These are phyloP conservation scores for Tachina grossa DNA, from an alignment of 2,888 invertebrate genomes.

Conservation along the genomic window DNA sequence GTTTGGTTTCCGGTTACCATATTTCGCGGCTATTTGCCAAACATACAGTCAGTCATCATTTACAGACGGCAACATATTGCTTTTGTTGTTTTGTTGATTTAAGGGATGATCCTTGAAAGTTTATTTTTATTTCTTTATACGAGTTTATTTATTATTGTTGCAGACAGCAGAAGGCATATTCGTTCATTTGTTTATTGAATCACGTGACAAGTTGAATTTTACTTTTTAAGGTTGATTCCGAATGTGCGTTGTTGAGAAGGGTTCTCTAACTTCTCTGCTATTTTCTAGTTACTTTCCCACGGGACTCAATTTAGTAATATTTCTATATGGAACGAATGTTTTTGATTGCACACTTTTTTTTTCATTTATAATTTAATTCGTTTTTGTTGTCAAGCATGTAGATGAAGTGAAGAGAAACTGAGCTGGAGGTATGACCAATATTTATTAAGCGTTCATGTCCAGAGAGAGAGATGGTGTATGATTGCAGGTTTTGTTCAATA, in stretches of 20 bases:
- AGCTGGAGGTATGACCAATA: conserved; percentile 55
- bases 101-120: conserved; percentile 78
- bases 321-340: conserved; percentile 76
- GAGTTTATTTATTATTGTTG: conserved; percentile 38
- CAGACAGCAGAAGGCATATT: conserved; percentile 8
- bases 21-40: conserved; percentile 67
- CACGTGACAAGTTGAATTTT: conserved; percentile 79
- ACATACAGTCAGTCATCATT: conserved; percentile 35
- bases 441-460: conserved; percentile 54
- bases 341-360: conserved; percentile 76
- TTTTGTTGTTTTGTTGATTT: conserved; percentile 67
- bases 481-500: conserved; percentile 64
- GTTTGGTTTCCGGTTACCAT: conserved; percentile 72
- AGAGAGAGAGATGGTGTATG: conserved; percentile 53
- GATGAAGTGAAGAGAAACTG: neutral
- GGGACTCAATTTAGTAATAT: conserved; percentile 80
- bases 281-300: conserved; percentile 75
- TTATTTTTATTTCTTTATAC: conserved; percentile 44
- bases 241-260: conserved; percentile 9
- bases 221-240: conserved; percentile 55
- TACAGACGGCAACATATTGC: conserved; percentile 68
- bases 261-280: neutral
- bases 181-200: conserved; percentile 78
- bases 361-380: conserved; percentile 27
- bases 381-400: conserved; percentile 17